Evolutionary conservation across 2,888 invertebrate species (phyloP).

Genomic region (Nomada goodeniana): DNA sequence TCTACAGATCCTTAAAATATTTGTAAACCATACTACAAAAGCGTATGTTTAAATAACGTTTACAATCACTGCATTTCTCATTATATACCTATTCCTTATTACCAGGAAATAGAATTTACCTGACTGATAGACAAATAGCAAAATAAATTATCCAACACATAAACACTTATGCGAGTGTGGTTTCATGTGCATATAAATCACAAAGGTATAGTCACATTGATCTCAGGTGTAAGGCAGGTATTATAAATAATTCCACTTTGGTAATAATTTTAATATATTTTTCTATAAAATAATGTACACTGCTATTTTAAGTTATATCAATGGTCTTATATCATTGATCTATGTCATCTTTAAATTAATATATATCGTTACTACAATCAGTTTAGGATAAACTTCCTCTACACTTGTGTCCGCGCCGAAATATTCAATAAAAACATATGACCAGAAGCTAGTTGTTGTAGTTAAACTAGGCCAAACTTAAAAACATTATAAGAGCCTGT

Average conservation of each 20-base stretch:
- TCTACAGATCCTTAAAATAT: conserved; percentile 17
- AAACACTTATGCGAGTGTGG: conserved; percentile 1
- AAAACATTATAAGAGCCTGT: conserved; percentile 20
- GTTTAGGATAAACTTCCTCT: conserved; percentile 54
- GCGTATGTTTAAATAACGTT: conserved; percentile 23
- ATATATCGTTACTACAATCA: conserved; percentile 66
- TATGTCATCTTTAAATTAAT: conserved; percentile 73
- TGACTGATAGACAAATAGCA: not conserved
- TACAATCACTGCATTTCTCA: conserved; percentile 10
- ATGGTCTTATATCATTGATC: conserved; percentile 70
- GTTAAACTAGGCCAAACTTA: conserved; percentile 46
- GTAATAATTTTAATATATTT: conserved; percentile 81
- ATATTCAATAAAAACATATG: conserved; percentile 56
- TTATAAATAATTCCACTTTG: conserved; percentile 67
- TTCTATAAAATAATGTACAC: conserved; percentile 83
- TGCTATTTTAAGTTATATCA: conserved; percentile 78
- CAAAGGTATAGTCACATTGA: conserved; percentile 24
- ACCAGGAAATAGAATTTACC: not conserved
- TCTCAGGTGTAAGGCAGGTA: conserved; percentile 55
- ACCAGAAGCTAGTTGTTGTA: conserved; percentile 51
- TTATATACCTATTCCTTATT: conserved; percentile 8
- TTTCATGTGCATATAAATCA: conserved; percentile 1
- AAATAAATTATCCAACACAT: conserved; percentile 23
- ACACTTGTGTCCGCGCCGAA: conserved; percentile 46
- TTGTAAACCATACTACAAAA: conserved; percentile 7